Percentiles rank a stretch among this genome's conserved stretches.
phyloP scores from a whole-genome alignment of 2,113 vertebrate species.

The Urocolius indicus region DNA sequence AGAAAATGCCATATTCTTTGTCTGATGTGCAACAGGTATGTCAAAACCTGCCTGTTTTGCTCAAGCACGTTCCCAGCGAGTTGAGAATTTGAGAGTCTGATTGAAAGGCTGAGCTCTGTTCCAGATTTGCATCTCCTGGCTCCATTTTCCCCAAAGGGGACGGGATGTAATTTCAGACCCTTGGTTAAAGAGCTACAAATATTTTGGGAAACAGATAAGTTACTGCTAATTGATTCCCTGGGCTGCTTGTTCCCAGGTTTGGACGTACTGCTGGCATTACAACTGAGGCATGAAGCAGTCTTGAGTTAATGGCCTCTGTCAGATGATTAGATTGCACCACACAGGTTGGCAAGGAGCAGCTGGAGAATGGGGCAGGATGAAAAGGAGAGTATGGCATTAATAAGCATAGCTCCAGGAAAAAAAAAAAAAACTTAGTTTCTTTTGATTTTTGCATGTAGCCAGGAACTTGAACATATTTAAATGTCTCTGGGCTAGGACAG shows the following conservation, averaged over 20 bases:
- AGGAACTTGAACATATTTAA: not conserved
- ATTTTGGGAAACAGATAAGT: constrained; percentile 24
- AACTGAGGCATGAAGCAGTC: not conserved
- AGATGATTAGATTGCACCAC: not conserved
- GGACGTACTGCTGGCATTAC: not conserved
- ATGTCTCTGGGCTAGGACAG: not conserved
- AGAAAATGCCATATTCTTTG: not conserved
- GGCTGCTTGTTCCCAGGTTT: not conserved
- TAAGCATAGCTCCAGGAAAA: not conserved
- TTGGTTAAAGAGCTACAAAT: constrained; percentile 22
- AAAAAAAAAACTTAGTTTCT: not conserved
- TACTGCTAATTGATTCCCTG: constrained; percentile 17
- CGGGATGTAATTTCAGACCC: constrained; percentile 36
- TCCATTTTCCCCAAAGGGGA: not conserved
- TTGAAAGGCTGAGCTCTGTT: not conserved
- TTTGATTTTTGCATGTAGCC: not conserved
- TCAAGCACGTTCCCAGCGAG: not conserved
- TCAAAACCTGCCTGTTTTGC: not conserved
- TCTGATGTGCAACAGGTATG: not conserved
- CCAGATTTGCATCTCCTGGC: not conserved
- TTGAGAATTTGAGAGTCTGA: not conserved
- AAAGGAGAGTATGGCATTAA: not conserved
- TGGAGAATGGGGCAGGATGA: not conserved
- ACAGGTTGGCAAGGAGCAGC: not conserved
- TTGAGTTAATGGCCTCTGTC: not conserved